Evolutionary conservation across 2,113 vertebrate species (phyloP), one percentile per base, ranked within the genome.

Genomic region (Marmota monax): DNA sequence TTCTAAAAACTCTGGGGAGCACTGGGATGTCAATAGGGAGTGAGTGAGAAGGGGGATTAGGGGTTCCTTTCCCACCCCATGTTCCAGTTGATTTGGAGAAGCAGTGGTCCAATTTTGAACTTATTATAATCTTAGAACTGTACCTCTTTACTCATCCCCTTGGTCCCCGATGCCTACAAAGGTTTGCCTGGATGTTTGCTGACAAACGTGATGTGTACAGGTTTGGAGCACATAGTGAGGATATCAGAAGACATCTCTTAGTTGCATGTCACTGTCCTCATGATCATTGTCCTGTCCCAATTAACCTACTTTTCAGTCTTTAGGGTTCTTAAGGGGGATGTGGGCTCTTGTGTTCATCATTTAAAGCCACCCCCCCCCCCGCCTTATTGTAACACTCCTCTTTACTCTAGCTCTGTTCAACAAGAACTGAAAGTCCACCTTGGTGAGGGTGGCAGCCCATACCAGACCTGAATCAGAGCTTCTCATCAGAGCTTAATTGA

Each of bases 161-260:
- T 73, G 48, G 67, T 20, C 20, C 14, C 22, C 16, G 32, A 0
- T 5, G n/a, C 25, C 32, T 7, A 18, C 45, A 78, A 90, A 23
- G 13, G 27, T 8, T 29, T 63, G 32, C n/a, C 29, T 34, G 42
- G 32, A 29, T 67, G 39, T 73, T 69, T 89, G 29, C 32, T 1
- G 11, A 42, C 23, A 69, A 61, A 70, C n/a, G 32, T 0, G 22
- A 45, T 14, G 8, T 0, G 2, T n/a, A n/a, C 25, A 6, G 5
- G 63, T 32, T 48, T 25, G 42, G 9, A 58, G 32, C 13, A 3
- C 27, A 27, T 34, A 2, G 32, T 6, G 10, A 58, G 32, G n/a
- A 18, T 25, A 13, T 7, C 29, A 65, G 42, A 69, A 58, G 7
- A 22, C 5, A 20, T 5, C 9, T 5, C 16, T 87, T 17, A 10